Conservation (phyloP, 2,113 vertebrate species). For the Atractosteus spatula region DNA sequence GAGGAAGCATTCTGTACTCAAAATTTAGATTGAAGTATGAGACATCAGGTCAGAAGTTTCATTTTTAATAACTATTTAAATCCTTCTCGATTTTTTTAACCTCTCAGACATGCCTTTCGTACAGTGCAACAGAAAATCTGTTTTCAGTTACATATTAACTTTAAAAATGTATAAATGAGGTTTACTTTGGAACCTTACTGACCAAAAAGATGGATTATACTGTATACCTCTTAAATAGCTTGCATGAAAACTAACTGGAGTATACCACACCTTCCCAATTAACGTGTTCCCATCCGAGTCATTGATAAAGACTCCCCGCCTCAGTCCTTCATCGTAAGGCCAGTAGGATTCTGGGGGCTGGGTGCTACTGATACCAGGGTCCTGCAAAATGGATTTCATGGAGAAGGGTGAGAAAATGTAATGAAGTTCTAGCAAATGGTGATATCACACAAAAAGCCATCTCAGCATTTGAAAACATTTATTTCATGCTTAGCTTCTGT, state of each 20-base stretch:
- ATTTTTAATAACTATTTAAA: too few relatives aligned
- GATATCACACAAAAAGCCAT: too few relatives aligned
- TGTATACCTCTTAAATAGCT: background rate
- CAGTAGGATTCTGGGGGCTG: conserved; percentile 69
- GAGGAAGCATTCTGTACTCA: too few relatives aligned
- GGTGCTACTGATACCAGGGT: conserved; percentile 80
- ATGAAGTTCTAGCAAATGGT: too few relatives aligned
- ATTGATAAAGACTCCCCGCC: conserved; percentile 75
- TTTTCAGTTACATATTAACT: background rate
- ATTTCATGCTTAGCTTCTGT: too few relatives aligned
- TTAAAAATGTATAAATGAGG: background rate
- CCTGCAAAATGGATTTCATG: conserved; percentile 50
- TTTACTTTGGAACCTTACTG: background rate
- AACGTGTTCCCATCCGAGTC: conserved; percentile 66
- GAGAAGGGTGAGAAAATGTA: too few relatives aligned
- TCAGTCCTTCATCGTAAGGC: conserved; percentile 80
- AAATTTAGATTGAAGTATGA: too few relatives aligned
- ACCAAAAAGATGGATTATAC: background rate
- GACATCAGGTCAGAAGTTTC: too few relatives aligned
- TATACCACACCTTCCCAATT: conserved; percentile 72
- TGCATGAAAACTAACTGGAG: background rate
- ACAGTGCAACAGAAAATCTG: background rate
- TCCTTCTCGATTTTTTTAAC: too few relatives aligned
- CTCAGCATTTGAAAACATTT: too few relatives aligned
- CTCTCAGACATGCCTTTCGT: background rate